Conservation (phyloP, 2,888 invertebrate species). For the Meganola albula region DNA sequence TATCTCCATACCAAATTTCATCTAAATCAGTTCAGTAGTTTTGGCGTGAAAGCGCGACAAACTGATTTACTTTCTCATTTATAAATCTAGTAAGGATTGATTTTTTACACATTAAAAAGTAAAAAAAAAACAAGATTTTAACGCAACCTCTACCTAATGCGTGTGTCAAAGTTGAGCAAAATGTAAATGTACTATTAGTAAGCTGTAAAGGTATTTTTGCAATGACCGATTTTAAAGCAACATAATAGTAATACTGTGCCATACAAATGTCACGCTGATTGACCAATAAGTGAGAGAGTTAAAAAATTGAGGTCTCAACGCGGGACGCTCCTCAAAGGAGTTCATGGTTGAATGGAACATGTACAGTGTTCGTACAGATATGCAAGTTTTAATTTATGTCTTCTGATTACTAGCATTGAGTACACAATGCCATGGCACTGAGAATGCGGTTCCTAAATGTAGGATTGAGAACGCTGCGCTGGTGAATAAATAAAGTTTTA, state of each 20-base stretch:
- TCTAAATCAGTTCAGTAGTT: too few relatives aligned
- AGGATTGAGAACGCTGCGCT: slow-evolving; percentile 63
- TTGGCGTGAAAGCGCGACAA: too few relatives aligned
- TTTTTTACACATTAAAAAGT: too few relatives aligned
- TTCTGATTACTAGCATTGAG: slow-evolving; percentile 40
- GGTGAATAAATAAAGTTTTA: slow-evolving; percentile 49
- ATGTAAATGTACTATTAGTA: too few relatives aligned
- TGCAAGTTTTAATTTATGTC: slow-evolving; percentile 37
- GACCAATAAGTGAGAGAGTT: slow-evolving; percentile 73
- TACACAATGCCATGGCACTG: slow-evolving; percentile 45
- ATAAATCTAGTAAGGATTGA: too few relatives aligned
- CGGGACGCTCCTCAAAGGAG: slow-evolving; percentile 74
- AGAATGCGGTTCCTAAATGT: slow-evolving; percentile 63
- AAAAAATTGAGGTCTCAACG: slow-evolving; percentile 74
- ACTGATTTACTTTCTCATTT: too few relatives aligned
- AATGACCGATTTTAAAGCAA: slow-evolving; percentile 45
- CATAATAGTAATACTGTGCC: slow-evolving; percentile 52
- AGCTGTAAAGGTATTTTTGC: slow-evolving; percentile 33
- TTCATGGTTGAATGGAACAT: slow-evolving; percentile 76
- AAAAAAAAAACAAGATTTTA: too few relatives aligned
- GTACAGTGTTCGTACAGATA: slow-evolving; percentile 52
- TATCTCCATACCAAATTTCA: too few relatives aligned
- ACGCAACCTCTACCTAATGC: too few relatives aligned
- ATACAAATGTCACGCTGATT: slow-evolving; percentile 70
- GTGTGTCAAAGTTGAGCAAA: too few relatives aligned